These are phyloP conservation scores for Sebastes taczanowskii DNA, from an alignment of 2,797 vertebrate species.

Conservation along the genomic window DNA sequence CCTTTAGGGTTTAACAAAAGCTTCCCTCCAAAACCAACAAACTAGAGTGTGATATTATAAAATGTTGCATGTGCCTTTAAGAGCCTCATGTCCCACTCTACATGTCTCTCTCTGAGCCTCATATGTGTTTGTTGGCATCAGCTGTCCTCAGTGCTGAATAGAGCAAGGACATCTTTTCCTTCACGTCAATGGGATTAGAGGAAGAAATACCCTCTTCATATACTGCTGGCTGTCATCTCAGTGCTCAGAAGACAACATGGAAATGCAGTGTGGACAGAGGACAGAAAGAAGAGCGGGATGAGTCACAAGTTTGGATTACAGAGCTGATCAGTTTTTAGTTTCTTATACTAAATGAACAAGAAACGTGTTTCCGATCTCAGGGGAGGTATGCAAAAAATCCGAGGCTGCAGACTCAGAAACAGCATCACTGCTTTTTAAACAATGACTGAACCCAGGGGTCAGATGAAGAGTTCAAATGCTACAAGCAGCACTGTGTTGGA, in stretches of 20 bases:
- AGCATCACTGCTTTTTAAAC: conserved; percentile 10
- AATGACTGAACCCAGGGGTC: conserved; percentile 40
- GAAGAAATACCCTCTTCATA: conserved; percentile 49
- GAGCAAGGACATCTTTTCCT: conserved; percentile 69
- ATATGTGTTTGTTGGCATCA: conserved; percentile 77
- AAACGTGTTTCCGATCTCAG: conserved; percentile 10
- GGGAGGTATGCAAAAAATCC: conserved; percentile 23
- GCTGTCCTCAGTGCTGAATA: conserved; percentile 68
- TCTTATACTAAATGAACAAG: conserved; percentile 15
- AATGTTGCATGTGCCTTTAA: conserved; percentile 81
- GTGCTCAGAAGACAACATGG: conserved; percentile 22
- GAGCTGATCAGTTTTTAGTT: conserved; percentile 19
- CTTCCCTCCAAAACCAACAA: conserved; percentile 21
- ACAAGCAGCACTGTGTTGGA: conserved; percentile 38
- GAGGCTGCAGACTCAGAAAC: conserved; percentile 18
- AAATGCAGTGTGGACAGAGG: conserved; percentile 24
- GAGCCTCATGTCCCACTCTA: conserved; percentile 68
- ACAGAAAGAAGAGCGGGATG: conserved; percentile 41
- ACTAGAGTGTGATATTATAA: conserved; percentile 32
- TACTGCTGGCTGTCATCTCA: conserved; percentile 47
- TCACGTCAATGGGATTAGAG: conserved; percentile 62
- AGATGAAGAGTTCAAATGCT: conserved; percentile 40
- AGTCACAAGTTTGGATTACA: conserved; percentile 55
- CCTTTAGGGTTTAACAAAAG: conserved; percentile 40
- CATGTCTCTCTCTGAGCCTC: conserved; percentile 72